phyloP scores from a whole-genome alignment of 2,113 vertebrate genomes.

The Lophura nycthemera region DNA sequence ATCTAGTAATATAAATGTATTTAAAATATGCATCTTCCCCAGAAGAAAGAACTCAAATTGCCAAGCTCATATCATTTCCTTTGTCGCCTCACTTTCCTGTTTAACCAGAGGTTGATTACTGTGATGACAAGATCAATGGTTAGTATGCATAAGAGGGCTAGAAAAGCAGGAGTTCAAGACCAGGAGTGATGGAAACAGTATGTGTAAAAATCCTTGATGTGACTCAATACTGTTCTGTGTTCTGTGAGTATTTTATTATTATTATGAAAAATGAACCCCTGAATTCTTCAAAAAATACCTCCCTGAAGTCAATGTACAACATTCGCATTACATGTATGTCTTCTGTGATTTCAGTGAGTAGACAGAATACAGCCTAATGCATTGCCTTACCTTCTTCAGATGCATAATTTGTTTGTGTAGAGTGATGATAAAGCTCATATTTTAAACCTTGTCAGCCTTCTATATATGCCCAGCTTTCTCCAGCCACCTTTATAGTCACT shows the following conservation, averaged over 20 bases:
- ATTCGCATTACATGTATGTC: not conserved
- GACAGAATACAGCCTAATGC: not conserved
- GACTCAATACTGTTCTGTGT: not conserved
- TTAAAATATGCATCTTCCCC: not conserved
- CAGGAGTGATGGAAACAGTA: not conserved
- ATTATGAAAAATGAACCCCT: not conserved
- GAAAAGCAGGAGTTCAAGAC: not conserved
- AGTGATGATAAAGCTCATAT: not conserved
- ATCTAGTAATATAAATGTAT: not conserved
- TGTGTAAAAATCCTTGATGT: not conserved
- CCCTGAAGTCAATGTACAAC: not conserved
- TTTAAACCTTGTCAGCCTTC: not conserved
- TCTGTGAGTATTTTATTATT: not conserved
- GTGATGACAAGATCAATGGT: not conserved
- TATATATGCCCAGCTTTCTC: not conserved
- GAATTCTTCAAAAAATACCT: not conserved
- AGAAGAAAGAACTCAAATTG: not conserved
- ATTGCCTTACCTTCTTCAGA: not conserved
- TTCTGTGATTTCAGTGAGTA: not conserved
- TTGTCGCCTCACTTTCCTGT: not conserved
- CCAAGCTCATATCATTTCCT: not conserved
- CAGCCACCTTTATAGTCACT: not conserved
- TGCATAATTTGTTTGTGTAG: not conserved
- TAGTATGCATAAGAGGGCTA: not conserved
- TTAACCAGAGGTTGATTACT: not conserved